Percentiles rank a stretch among this genome's conserved stretches.
phyloP scores from a whole-genome alignment of 2,113 vertebrate genomes.

The Sceloporus undulatus region DNA sequence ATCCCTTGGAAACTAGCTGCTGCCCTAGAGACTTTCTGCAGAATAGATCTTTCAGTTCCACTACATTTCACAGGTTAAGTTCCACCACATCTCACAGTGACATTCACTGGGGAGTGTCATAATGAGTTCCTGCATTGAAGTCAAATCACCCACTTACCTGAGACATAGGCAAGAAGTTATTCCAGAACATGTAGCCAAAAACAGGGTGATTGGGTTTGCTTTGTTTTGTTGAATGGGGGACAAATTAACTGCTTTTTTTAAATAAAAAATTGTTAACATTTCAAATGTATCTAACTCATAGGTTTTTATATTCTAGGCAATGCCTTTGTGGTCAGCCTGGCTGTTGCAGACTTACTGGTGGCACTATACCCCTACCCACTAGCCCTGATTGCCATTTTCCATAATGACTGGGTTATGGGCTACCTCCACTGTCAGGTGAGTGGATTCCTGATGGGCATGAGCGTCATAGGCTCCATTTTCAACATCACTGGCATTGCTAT shows the following conservation, averaged over 20 bases:
- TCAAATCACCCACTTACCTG: neutral
- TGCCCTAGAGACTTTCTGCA: neutral
- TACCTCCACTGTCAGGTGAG: slow-evolving; percentile 86
- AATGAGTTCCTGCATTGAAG: neutral
- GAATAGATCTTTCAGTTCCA: neutral
- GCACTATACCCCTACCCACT: slow-evolving; percentile 85
- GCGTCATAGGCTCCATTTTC: slow-evolving; percentile 87
- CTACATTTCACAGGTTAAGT: neutral
- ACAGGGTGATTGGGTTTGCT: too few relatives aligned
- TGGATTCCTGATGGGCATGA: slow-evolving; percentile 87
- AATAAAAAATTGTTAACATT: neutral
- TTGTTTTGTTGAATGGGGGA: neutral
- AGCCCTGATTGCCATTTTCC: slow-evolving; percentile 83
- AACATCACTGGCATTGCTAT: slow-evolving; percentile 87
- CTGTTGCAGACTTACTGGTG: slow-evolving; percentile 84
- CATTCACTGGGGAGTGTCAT: too few relatives aligned
- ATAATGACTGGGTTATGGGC: slow-evolving; percentile 83
- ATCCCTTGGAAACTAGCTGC: neutral
- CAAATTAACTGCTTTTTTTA: neutral
- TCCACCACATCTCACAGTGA: neutral
- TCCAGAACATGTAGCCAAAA: too few relatives aligned
- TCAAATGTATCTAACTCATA: neutral
- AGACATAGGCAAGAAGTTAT: neutral
- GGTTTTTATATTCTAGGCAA: slow-evolving; percentile 75
- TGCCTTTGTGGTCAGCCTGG: slow-evolving; percentile 86